Conservation (phyloP, 2,113 vertebrate genomes). For the Pristiophorus japonicus region DNA sequence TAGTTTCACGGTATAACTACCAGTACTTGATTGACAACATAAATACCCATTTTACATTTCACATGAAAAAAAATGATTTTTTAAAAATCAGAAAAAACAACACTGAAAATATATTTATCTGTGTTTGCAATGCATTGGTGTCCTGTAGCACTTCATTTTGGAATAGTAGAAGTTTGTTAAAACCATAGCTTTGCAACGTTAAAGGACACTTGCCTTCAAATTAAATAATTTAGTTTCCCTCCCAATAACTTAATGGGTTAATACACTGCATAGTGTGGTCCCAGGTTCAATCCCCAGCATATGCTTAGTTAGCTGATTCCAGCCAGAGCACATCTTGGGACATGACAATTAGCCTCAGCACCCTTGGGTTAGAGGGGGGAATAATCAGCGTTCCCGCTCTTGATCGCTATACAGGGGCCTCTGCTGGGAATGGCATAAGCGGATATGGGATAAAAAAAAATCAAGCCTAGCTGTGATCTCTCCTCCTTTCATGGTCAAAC, state of each 20-base stretch:
- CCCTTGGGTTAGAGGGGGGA: not conserved
- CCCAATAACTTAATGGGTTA: slow-evolving; percentile 4
- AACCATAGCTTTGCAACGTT: slow-evolving; percentile 24
- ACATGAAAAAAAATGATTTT: slow-evolving; percentile 32
- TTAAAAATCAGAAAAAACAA: slow-evolving; percentile 21
- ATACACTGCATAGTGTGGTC: not conserved
- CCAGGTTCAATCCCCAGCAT: not conserved
- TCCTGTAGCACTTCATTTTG: not conserved
- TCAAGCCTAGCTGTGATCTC: not conserved
- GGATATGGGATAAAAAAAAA: not conserved
- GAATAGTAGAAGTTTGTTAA: slow-evolving; percentile 33
- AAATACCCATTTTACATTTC: slow-evolving; percentile 34
- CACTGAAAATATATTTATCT: slow-evolving; percentile 36
- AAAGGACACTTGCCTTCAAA: slow-evolving; percentile 30
- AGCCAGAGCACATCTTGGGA: not conserved
- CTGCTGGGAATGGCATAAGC: not conserved
- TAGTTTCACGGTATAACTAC: slow-evolving; percentile 35
- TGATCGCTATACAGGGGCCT: not conserved
- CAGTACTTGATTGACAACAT: slow-evolving; percentile 34
- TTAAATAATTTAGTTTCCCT: not conserved
- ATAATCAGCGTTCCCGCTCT: not conserved
- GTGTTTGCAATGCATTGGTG: not conserved
- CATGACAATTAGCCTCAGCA: not conserved
- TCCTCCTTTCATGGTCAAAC: not conserved
- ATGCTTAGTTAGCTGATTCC: not conserved